Base-by-base conservation (phyloP, 2,888 invertebrate genomes). In the Gryllus longicercus region DNA sequence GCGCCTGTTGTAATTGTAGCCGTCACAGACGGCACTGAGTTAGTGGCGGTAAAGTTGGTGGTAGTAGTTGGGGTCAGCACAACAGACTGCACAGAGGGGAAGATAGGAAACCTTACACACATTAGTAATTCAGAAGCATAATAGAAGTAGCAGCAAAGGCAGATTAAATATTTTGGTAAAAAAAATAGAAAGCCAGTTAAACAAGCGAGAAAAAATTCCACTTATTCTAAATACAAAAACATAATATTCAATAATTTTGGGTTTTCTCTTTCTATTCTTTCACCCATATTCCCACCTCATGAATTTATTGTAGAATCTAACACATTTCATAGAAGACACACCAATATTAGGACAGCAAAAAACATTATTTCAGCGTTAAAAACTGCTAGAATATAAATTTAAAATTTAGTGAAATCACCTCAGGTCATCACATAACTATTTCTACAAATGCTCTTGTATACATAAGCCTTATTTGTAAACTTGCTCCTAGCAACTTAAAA, bases 1-100 rank as follows among this genome's bases (percentile, higher is more conserved):
- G 88, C 88, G 84, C 89, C 89, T 83, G 88, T 89, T 85, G 90
- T 89, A 87, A 90, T 90, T 85, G 90, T 90, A 85, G 90, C 90
- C 85, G 89, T 89, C 86, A 90, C 86, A 83, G 87, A 86, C 84
- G 87, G 77, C 63, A 63, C 63, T 79, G 82, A 80, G 77, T 77
- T 77, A 77, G 77, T 77, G n/a, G 63, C n/a, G n/a, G 63, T 63
- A 63, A 63, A 18, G 63, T 63, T 63, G 63, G 63, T 63, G 63
- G 63, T 63, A 81, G 82, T 81, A 80, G 79, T 25, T 23, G 80
- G 78, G 80, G 76, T 80, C 78, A 79, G 51, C 76, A 77, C 78
- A 78, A 78, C 74, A 49, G 79, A 78, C 81, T 81, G 81, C 74
- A 74, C 76, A 81, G 63, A 63, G 14, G 63, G 63, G 63, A 63